Base-by-base conservation (phyloP, 2,888 invertebrate species). In the Azorinus chamasolen region DNA sequence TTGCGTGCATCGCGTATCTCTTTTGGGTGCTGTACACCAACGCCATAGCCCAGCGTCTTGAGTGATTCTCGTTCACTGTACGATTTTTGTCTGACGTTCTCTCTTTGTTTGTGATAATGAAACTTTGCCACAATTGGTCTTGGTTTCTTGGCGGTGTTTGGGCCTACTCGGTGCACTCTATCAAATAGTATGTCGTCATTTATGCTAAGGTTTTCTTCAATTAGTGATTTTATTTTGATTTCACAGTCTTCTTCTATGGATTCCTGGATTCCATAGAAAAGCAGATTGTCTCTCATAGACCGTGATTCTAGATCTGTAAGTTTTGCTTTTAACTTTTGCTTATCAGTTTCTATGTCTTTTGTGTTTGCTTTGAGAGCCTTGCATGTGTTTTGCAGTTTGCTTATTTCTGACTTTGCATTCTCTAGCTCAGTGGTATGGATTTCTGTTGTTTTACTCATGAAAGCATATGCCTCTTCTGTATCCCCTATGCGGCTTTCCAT, bases 201-300 rank as follows among this genome's bases (percentile, higher is more conserved):
- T 32, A 58, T 14, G n/a, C 46, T 37, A 2, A 65, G 20, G 12
- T 45, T 66, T 20, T 45, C 22, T 20, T 16, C 16, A 12, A 39
- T 41, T 3, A 58, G 39, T 8, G 39, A 8, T 41, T 59, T 50
- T 16, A 69, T 46, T n/a, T n/a, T n/a, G n/a, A n/a, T n/a, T n/a
- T n/a, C n/a, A n/a, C n/a, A n/a, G n/a, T n/a, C n/a, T n/a, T n/a
- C n/a, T n/a, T n/a, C n/a, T n/a, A n/a, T n/a, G n/a, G n/a, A n/a
- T n/a, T n/a, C n/a, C n/a, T n/a, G 24, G 10, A 69, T 53, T 3
- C 69, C 69, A 53, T 69, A 69, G 20, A 69, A 68, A 1, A 69
- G 32, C 16, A 69, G 24, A 45, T 69, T 69, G 12, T 59, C 69
- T 3, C 61, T 24, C 69, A 69, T 53, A 4, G 69, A 69, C n/a